Evolutionary conservation across 2,797 vertebrate species (phyloP).

Genomic region (Poeciliopsis turneri): DNA sequence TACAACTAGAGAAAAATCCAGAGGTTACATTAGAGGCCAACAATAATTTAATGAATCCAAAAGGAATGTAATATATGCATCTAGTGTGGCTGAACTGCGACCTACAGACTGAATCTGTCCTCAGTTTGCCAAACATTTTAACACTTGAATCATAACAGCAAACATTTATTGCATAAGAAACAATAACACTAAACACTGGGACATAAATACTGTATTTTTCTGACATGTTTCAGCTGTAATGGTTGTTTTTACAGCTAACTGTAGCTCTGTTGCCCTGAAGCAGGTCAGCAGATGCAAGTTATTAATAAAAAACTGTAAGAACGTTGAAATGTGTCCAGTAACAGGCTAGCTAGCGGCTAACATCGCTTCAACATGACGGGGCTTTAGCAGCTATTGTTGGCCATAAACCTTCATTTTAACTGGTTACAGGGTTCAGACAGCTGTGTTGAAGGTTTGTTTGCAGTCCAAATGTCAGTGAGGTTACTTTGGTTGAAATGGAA

Average conservation of each 20-base stretch:
- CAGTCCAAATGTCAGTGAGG: neutral
- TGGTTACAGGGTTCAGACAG: accelerated
- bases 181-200: neutral
- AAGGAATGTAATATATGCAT: neutral
- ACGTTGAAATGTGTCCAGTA: constrained; percentile 6
- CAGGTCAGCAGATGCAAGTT: neutral
- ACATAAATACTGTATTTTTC: neutral
- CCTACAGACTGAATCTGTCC: no score
- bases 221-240: neutral
- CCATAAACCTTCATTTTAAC: accelerated
- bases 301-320: neutral
- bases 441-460: accelerated
- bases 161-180: neutral
- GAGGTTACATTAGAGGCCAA: neutral
- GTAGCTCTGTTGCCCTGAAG: neutral
- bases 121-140: neutral
- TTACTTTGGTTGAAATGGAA: constrained; percentile 18
- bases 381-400: constrained; percentile 4
- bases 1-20: neutral
- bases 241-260: neutral
- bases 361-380: constrained; percentile 44
- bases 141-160: neutral
- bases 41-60: neutral
- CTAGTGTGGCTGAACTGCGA: neutral
- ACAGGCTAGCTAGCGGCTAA: constrained; percentile 49